Conservation (phyloP, 1,140 invertebrate species). For the Phenacoccus solenopsis region DNA sequence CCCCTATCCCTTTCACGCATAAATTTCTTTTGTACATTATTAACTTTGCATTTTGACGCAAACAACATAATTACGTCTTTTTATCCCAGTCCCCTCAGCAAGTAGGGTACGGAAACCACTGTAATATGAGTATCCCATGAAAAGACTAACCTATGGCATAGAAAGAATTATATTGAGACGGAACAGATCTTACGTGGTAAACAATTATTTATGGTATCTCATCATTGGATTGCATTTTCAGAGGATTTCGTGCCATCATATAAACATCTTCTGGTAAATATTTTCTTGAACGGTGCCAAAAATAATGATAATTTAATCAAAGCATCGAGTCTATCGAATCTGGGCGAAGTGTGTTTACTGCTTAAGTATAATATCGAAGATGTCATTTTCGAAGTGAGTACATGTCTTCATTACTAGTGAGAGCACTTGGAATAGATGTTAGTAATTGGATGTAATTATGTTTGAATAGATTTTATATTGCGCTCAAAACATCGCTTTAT, state of each 20-base stretch:
- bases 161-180: too few species aligned
- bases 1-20: too few species aligned
- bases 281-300: constrained; percentile 51
- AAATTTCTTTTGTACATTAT: too few species aligned
- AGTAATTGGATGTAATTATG: too few species aligned
- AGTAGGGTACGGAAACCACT: too few species aligned
- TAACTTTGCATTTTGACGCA: too few species aligned
- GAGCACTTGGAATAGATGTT: too few species aligned
- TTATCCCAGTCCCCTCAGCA: too few species aligned
- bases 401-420: neutral
- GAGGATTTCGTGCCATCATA: constrained; percentile 60
- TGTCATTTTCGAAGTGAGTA: constrained; percentile 55
- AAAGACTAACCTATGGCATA: too few species aligned
- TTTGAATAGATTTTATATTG: constrained; percentile 64
- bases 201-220: neutral
- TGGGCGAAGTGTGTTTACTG: constrained; percentile 68
- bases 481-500: constrained; percentile 48
- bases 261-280: constrained; percentile 54
- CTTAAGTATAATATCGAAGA: constrained; percentile 57
- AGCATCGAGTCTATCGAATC: constrained; percentile 68
- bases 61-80: too few species aligned
- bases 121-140: too few species aligned
- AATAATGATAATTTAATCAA: constrained; percentile 61
- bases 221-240: constrained; percentile 29
- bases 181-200: too few species aligned